Evolutionary conservation across 2,113 vertebrate genomes (phyloP), one percentile per base, ranked within the genome.

Genomic region (Shinisaurus crocodilurus): DNA sequence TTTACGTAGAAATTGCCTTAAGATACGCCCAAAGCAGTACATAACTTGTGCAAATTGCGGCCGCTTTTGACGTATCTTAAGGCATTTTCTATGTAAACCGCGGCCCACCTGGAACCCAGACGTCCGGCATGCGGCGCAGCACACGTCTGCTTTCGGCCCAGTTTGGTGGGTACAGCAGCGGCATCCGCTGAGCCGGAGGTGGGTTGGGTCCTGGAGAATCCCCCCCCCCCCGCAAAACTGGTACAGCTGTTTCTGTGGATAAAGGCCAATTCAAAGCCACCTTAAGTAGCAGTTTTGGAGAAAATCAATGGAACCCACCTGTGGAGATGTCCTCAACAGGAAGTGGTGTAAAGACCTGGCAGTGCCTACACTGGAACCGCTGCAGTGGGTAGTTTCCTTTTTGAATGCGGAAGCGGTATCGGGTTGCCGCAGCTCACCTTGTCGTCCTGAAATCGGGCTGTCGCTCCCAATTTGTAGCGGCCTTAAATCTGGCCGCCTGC

Each of bases 231-330:
- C 34, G n/a, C 57, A 29, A 81, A 54, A 63, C n/a, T 3, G n/a
- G 7, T 37, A 63, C 76, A 48, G 76, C 8, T 79, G 43, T 60
- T 74, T 4, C 6, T 63, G 6, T 0, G 0, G 10, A 86, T 67
- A 32, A 60, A 45, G 48, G 5, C 40, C 74, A 43, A 43, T 43
- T 43, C 5, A 50, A 32, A 20, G 2, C 37, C 29, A n/a, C 25
- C 82, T 91, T 34, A 13, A 13, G 69, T 23, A 69, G 29, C 43
- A 27, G 5, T 48, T 48, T 67, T 2, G n/a, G 40, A 32, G 2
- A 16, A 67, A 45, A 12, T 32, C 27, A 63, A 32, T 18, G 32
- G 32, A 32, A 67, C 15, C 5, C 65, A 5, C 3, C 43, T 13
- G 13, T 34, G 29, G 13, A 45, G 45, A 12, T 67, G 60, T 20